Base-by-base conservation (phyloP, 2,797 vertebrate genomes). In the Jordanella pulchra region DNA sequence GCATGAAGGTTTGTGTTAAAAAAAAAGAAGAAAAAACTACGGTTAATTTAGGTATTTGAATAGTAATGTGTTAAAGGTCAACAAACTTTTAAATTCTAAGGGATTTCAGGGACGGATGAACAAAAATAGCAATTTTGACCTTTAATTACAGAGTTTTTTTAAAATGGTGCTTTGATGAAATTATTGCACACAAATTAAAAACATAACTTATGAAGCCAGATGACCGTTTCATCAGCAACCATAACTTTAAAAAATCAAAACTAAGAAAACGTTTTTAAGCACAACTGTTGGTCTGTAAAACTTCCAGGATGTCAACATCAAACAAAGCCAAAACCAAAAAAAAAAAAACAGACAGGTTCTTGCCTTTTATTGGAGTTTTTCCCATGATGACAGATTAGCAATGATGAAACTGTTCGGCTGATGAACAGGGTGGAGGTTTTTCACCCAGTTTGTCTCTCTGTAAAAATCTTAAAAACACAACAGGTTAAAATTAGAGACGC, bases 351-450 rank as follows among this genome's bases (percentile, higher is more conserved):
- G 1, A 30, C 0, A 1, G 32, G 12, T 53, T 1, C 84, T 95
- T 93, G 94, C 97, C 97, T 96, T 96, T 96, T 65, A 94, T 78
- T 21, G 87, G 79, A 72, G 95, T 96, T 89, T 92, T 96, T 73
- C 94, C 96, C 96, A 96, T 97, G 86, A 76, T 93, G 92, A 89
- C 91, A 78, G 80, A 80, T 76, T 80, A 89, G 87, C 86, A 87
- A 76, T 66, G 87, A 88, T 50, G 78, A 72, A 86, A 73, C 66
- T 74, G 91, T 87, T 87, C 25, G 45, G 54, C 88, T 79, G 81
- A 85, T 76, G 79, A 79, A 77, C 83, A 87, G 90, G 89, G 81
- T 79, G 83, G 86, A 86, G 91, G 76, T 69, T 35, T 53, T 35
- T 72, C 63, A 76, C 71, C 79, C 25, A 71, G 75, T 78, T 30